Base-by-base conservation (phyloP, 1,140 invertebrate genomes). In the Leptopilina clavipes region DNA sequence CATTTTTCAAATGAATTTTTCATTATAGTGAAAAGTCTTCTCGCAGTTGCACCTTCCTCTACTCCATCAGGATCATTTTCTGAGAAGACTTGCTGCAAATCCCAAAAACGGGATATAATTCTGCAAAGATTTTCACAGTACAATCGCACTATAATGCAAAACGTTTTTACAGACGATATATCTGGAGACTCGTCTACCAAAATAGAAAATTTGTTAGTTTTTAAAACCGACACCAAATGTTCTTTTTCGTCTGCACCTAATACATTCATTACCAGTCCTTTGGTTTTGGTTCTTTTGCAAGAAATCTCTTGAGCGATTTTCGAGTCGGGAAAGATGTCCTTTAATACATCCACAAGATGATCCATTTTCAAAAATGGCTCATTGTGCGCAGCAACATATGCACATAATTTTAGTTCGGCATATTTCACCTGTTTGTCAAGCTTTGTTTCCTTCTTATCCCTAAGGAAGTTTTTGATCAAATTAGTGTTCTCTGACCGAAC, bases 121-220 rank as follows among this genome's bases (percentile, higher is more conserved):
- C 70, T 44, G 11, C 71, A 56, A 45, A n/a, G 12, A 9, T 44
- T 48, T 40, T 48, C 11, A 72, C 80, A 79, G 54, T 80, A 81
- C 48, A 73, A 84, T 74, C 79, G 52, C 0, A 82, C 76, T 14
- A 82, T 54, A 19, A 81, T 71, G 19, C 81, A 81, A 3, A 71
- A 40, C 0, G 76, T 79, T 77, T 85, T 85, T 2, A 76, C 12
- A 5, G 74, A 72, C 19, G 77, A 45, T 37, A 86, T 82, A 74
- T 85, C 81, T 0, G 83, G 84, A 9, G 85, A 85, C 74, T 85
- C 84, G 52, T 85, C 84, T 7, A 74, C 80, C 19, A 85, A 65
- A 43, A 86, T 79, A 14, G 72, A 77, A 77, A 85, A 83, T 52
- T 83, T 82, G 1, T 22, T 71, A 17, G 11, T n/a, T 48, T 83